A percentile compares a stretch with the other conserved stretches of the same genome.
These are phyloP conservation scores for Torymus tubicola DNA, from an alignment of 2,888 invertebrate species.

Conservation along the genomic window DNA sequence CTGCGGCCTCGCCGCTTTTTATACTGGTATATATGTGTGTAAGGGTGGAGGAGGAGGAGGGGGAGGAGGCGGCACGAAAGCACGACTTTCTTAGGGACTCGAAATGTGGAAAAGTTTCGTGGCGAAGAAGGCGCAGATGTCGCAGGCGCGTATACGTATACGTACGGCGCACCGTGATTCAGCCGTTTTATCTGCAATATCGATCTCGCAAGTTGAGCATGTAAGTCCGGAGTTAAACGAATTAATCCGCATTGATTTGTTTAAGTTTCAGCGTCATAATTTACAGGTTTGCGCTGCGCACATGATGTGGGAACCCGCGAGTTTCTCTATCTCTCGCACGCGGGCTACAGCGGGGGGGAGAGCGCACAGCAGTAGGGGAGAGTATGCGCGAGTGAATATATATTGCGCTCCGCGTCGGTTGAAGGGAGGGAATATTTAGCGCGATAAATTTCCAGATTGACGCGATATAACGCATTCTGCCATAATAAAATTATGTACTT, in stretches of 20 bases:
- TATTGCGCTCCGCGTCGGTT: slow-evolving; percentile 11
- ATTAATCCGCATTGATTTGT: slow-evolving; percentile 60
- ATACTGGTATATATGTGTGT: not conserved
- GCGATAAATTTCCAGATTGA: slow-evolving; percentile 64
- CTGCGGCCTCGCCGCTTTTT: not conserved
- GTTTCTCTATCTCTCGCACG: slow-evolving; percentile 34
- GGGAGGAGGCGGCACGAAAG: not conserved
- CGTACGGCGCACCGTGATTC: slow-evolving; percentile 10
- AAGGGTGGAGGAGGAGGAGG: not conserved
- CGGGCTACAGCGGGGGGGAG: not conserved
- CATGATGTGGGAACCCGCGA: slow-evolving; percentile 56
- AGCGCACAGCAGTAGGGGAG: not conserved
- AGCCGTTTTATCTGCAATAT: slow-evolving; percentile 53
- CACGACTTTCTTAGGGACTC: slow-evolving; percentile 16
- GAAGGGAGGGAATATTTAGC: slow-evolving; percentile 57
- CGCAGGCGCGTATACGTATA: slow-evolving; percentile 7
- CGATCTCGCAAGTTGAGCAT: slow-evolving; percentile 48
- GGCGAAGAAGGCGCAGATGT: slow-evolving; percentile 43
- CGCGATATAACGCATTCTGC: slow-evolving; percentile 63
- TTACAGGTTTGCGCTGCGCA: slow-evolving; percentile 46
- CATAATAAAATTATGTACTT: slow-evolving; percentile 58
- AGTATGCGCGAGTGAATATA: slow-evolving; percentile 48
- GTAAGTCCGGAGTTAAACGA: slow-evolving; percentile 56
- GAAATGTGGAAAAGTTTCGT: slow-evolving; percentile 42
- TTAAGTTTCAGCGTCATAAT: slow-evolving; percentile 57